These are phyloP conservation scores for Ferrisia virgata DNA, from an alignment of 2,888 invertebrate genomes.

Conservation along the genomic window DNA sequence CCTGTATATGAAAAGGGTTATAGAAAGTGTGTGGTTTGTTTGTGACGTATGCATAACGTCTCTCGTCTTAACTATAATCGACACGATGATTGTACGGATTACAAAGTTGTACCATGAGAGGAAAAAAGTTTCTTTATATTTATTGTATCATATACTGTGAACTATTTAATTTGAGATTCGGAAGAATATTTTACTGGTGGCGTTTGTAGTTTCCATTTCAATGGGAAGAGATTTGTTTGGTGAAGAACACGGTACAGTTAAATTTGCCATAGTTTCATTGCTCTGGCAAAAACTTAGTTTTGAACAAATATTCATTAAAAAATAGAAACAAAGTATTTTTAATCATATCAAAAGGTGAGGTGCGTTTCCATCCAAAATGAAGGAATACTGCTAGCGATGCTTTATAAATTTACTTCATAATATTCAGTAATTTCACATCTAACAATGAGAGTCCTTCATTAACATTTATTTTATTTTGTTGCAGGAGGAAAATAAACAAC, in stretches of 20 bases:
- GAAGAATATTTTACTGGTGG: background rate
- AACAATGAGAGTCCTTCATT: too few relatives aligned
- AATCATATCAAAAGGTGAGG: too few relatives aligned
- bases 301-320: too few relatives aligned
- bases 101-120: background rate
- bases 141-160: background rate
- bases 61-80: too few relatives aligned
- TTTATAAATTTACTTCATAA: too few relatives aligned
- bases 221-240: background rate
- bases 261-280: too few relatives aligned
- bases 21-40: background rate
- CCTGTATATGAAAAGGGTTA: background rate
- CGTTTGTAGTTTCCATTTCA: background rate
- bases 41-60: background rate
- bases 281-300: too few relatives aligned
- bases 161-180: background rate
- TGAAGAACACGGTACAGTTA: too few relatives aligned
- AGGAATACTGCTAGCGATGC: too few relatives aligned
- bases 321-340: too few relatives aligned
- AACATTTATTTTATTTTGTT: constrained; percentile 44
- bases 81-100: background rate
- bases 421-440: too few relatives aligned
- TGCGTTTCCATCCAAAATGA: too few relatives aligned
- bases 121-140: background rate
- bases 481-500: constrained; percentile 74